These are phyloP conservation scores for Hippasteria phrygiana DNA, from an alignment of 53 echinoderm and acorn worm species.

Conservation along the genomic window DNA sequence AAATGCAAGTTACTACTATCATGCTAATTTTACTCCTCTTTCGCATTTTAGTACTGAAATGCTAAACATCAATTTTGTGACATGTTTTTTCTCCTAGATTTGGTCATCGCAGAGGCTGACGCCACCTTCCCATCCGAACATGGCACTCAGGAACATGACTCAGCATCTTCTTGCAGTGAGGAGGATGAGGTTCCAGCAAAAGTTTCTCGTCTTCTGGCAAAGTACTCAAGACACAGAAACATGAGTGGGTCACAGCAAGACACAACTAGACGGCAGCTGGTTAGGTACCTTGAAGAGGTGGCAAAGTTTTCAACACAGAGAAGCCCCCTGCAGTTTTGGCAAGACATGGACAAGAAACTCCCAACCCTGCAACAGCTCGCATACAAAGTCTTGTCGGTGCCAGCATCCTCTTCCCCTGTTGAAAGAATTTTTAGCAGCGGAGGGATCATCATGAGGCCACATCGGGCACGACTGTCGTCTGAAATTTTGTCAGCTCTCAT, in stretches of 20 bases:
- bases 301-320: not conserved
- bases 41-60: too few relatives aligned
- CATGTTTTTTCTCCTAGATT: slow-evolving; percentile 14
- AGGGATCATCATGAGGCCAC: slow-evolving; percentile 32
- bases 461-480: slow-evolving; percentile 9
- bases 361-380: slow-evolving; percentile 3
- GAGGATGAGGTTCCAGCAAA: slow-evolving; percentile 50
- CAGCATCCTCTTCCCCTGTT: slow-evolving; percentile 40
- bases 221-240: slow-evolving; percentile 2
- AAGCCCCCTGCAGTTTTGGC: slow-evolving; percentile 12
- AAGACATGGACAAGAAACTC: not conserved
- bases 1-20: too few relatives aligned
- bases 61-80: not conserved
- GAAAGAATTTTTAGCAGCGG: slow-evolving; percentile 32
- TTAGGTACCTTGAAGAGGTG: not conserved
- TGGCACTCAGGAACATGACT: not conserved
- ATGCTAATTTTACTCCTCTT: too few relatives aligned
- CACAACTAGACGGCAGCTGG: slow-evolving; percentile 13
- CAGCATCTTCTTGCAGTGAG: slow-evolving; percentile 19
- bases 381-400: slow-evolving; percentile 2
- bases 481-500: not conserved
- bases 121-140: not conserved
- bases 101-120: slow-evolving; percentile 21
- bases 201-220: slow-evolving; percentile 3
- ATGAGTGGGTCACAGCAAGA: slow-evolving; percentile 17